Evolutionary conservation across 92 coral and sea anemone species (phyloP), one percentile per base, ranked within the genome.

Genomic region (Chrysogorgia sp.): DNA sequence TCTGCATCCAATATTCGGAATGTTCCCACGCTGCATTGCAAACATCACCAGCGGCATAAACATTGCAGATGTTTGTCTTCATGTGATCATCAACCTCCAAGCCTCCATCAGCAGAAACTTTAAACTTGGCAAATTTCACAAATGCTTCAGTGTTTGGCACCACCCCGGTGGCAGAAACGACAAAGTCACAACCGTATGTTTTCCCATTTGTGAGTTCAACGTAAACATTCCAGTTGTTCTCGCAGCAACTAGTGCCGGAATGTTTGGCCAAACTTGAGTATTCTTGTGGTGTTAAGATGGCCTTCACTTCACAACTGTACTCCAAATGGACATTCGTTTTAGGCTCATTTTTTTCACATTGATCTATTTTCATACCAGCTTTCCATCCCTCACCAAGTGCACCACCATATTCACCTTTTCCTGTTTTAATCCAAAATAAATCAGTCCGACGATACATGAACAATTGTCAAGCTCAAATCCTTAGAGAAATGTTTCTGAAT

Each of bases 151-250:
- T 75, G 48, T 87, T 91, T 58, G 98, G 94, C 23, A 80, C 49
- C 19, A 93, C 98, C 31, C 98, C 98, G 29, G 98, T 93, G 10
- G 98, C 98, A 0, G 98, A 93, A 26, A 93, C 90, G 26, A 93
- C 83, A 63, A 93, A 81, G 55, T 93, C 96, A 72, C 98, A 93
- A 8, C 98, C 98, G 78, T 84, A 89, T 10, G 80, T 75, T 63
- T 85, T 83, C 0, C 85, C 92, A 80, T 91, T 93, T 63, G 89
- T 78, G 22, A 93, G 60, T 17, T 77, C 76, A 24, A 91, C 88
- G 62, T 91, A 91, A 13, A 91, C 87, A 23, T 92, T 91, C 98
- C 98, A 93, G 32, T 79, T 53, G 21, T 29, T 55, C 6, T 50
- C 21, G 0, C 49, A 17, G 33, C 26, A 34, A 9, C 40, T 22